Evolutionary conservation across 2,113 vertebrate species (phyloP).

Genomic region (Brachyistius frenatus): DNA sequence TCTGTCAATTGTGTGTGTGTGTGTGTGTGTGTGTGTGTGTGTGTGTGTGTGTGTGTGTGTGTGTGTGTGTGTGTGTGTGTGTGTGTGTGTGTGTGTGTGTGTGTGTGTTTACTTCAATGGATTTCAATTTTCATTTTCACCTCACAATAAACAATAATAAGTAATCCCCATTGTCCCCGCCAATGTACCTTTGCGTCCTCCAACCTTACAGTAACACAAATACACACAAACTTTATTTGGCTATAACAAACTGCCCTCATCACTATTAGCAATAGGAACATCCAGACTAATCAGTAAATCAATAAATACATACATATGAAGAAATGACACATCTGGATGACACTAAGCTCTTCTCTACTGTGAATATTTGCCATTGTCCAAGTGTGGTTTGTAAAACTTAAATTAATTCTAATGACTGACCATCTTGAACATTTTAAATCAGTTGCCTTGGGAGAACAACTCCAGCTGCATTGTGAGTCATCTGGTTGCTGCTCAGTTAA

Average conservation of each 20-base stretch:
- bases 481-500: no score
- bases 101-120: conserved; percentile 18
- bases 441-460: no score
- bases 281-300: neutral
- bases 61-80: conserved; percentile 10
- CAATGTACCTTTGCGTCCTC: conserved; percentile 11
- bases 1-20: neutral
- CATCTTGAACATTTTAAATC: no score
- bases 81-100: conserved; percentile 5
- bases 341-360: neutral
- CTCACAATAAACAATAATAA: conserved; percentile 30
- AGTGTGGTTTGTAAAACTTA: neutral
- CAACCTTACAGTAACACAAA: conserved; percentile 2
- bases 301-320: neutral
- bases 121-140: conserved; percentile 27
- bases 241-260: neutral
- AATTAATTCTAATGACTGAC: neutral
- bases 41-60: neutral
- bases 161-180: neutral
- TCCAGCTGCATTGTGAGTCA: no score
- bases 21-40: conserved; percentile 19
- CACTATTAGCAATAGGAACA: neutral
- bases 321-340: neutral
- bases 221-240: neutral
- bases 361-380: neutral